Evolutionary conservation across 2,113 vertebrate species (phyloP), one percentile per base, ranked within the genome.

Genomic region (Pseudorasbora parva): DNA sequence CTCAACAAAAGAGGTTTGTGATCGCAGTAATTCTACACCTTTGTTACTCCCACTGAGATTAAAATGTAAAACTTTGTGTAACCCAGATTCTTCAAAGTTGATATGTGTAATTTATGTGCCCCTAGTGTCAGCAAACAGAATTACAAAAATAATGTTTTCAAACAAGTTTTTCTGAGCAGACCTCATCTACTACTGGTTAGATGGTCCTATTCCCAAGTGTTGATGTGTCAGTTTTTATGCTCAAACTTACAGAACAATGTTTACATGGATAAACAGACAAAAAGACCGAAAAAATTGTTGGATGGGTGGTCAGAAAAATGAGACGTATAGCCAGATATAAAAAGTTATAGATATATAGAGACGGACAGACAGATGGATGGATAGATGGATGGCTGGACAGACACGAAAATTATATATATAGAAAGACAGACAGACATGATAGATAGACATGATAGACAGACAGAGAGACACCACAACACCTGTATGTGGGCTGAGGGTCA

Each of bases 401-500:
- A 30, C 1, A 33, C 3, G 30, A 7, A 49, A 49, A 17, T 9
- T 1, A 45, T 15, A 51, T 51, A 2, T 6, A 51, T 6, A 51
- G 5, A 17, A 0, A 51, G 49, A 2, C 10, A 47, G 45, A 47
- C 43, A 47, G 10, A 12, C 10, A 45, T 3, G 30, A 30, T 6
- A 14, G 47, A 17, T 17, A 17, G 49, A 51, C 0, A 17, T n/a
- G 49, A 17, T 1, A 49, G 47, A 49, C 11, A 47, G 3, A n/a
- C n/a, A 45, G 41, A 72, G n/a, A 47, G 69, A 17, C 49, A 72
- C 12, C 27, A 17, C 27, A 33, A 30, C 62, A 33, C 62, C 27
- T 47, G 21, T 9, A 21, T 45, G 68, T 9, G 4, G 68, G 43
- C 74, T 59, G 82, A 76, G 76, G 76, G 81, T 68, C 57, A 66